A percentile compares a stretch with the other conserved stretches of the same genome.
These are phyloP conservation scores for Tetraodon nigroviridis DNA, from an alignment of 2,113 vertebrate species.

Conservation along the genomic window DNA sequence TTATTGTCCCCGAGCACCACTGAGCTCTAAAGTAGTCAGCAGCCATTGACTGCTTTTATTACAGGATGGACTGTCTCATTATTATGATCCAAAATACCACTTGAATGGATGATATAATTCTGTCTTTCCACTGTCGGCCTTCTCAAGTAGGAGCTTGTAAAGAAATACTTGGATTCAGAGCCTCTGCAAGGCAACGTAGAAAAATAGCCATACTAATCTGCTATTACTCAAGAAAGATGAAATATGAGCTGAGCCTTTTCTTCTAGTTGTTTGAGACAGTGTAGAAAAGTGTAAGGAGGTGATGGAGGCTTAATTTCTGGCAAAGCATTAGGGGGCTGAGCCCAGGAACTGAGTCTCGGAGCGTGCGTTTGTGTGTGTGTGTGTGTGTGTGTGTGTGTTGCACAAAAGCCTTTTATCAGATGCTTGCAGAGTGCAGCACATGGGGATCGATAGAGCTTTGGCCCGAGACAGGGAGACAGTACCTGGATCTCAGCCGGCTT, in stretches of 20 bases:
- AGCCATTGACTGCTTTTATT: too few species aligned
- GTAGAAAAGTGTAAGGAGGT: conserved; percentile 55
- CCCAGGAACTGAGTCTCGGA: conserved; percentile 11
- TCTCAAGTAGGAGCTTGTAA: conserved; percentile 29
- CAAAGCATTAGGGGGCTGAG: conserved; percentile 41
- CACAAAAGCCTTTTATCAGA: conserved; percentile 69
- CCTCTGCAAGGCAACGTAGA: conserved; percentile 57
- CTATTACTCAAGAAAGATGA: conserved; percentile 67
- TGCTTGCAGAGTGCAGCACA: conserved; percentile 63
- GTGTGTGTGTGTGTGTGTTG: conserved; percentile 15
- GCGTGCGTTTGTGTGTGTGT: background rate
- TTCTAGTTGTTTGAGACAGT: conserved; percentile 57
- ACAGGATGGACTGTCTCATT: conserved; percentile 16
- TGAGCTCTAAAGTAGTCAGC: conserved; percentile 6
- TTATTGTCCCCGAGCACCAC: background rate
- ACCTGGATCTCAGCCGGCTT: conserved; percentile 68
- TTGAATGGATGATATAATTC: conserved; percentile 30
- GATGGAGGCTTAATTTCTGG: conserved; percentile 53
- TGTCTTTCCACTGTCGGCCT: conserved; percentile 21
- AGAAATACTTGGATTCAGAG: conserved; percentile 47
- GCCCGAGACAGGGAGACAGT: conserved; percentile 70
- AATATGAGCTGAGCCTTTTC: conserved; percentile 62
- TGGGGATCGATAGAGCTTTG: conserved; percentile 75
- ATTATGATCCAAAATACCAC: conserved; percentile 26
- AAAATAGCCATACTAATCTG: conserved; percentile 56